Conservation (phyloP, 2,797 vertebrate species). For the Adelosebastes latens region DNA sequence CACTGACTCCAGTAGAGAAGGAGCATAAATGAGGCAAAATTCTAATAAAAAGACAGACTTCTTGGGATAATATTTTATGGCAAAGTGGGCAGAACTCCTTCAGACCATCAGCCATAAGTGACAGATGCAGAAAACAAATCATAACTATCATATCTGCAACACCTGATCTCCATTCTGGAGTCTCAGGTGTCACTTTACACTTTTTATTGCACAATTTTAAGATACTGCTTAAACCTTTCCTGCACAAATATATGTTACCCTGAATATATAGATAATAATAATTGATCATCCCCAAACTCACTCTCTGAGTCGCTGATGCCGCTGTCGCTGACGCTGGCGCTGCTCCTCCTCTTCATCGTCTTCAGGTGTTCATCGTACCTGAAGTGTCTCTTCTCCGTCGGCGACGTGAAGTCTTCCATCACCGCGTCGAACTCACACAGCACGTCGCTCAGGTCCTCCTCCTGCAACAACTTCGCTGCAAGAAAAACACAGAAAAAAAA, state of each 20-base stretch:
- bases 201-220: background rate
- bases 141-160: background rate
- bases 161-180: slow-evolving; percentile 33
- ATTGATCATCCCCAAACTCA: slow-evolving; percentile 58
- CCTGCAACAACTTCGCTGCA: slow-evolving; percentile 68
- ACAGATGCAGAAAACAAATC: background rate
- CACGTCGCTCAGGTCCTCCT: slow-evolving; percentile 86
- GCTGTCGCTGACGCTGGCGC: slow-evolving; percentile 92
- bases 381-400: slow-evolving; percentile 91
- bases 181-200: background rate
- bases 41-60: rapidly evolving
- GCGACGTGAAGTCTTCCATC: slow-evolving; percentile 92
- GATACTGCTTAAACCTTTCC: too few species aligned
- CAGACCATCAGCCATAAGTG: background rate
- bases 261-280: background rate
- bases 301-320: slow-evolving; percentile 95
- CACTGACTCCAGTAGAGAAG: background rate
- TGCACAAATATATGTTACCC: too few species aligned
- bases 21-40: background rate
- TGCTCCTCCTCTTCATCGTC: slow-evolving; percentile 93
- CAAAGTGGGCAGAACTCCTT: background rate
- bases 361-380: slow-evolving; percentile 92
- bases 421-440: slow-evolving; percentile 95
- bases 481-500: background rate
- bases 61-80: rapidly evolving